Percentiles rank a stretch among this genome's conserved stretches.
Evolutionary conservation across 2,888 invertebrate genomes (phyloP).

Genomic region (Odontothrips loti): DNA sequence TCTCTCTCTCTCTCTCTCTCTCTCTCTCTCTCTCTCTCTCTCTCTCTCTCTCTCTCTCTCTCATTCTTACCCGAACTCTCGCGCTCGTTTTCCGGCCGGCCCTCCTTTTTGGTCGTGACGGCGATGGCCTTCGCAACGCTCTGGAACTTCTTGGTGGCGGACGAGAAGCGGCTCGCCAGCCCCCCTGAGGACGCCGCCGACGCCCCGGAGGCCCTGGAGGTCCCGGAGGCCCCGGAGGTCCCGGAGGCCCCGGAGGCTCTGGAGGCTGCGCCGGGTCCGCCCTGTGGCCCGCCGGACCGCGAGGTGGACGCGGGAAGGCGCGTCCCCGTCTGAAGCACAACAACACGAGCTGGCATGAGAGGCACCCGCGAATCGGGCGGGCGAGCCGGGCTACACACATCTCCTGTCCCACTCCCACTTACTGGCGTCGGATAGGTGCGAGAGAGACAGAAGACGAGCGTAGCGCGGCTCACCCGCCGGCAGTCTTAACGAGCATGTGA

Average conservation of each 20-base stretch:
- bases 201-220: background rate
- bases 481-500: no score
- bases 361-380: no score
- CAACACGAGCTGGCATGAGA: no score
- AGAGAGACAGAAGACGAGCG: no score
- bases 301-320: background rate
- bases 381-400: no score
- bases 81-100: background rate
- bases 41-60: no score
- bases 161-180: background rate
- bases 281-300: background rate
- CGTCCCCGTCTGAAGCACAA: background rate
- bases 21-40: no score
- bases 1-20: no score
- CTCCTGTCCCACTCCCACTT: no score
- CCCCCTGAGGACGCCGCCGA: background rate
- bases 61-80: background rate
- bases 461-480: no score
- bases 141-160: conserved; percentile 19
- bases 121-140: conserved; percentile 12
- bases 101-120: conserved; percentile 1
- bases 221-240: background rate
- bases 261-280: background rate
- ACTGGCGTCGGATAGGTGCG: no score
- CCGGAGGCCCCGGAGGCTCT: background rate